Conservation (phyloP, 2,888 invertebrate genomes). For the Sinentomon sp. region DNA sequence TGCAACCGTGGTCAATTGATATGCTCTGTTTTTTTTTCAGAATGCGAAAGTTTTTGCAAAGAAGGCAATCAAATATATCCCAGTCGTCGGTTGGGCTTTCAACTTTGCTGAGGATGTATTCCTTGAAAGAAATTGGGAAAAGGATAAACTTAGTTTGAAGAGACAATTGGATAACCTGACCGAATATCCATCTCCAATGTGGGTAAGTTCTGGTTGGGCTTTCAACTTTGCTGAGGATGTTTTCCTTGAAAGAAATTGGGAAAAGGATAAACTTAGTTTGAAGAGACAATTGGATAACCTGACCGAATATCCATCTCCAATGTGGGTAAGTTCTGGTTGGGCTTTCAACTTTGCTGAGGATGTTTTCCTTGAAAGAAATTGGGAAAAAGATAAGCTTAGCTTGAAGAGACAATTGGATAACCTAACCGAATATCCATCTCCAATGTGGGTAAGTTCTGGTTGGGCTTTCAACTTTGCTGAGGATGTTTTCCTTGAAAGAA, state of each 20-base stretch:
- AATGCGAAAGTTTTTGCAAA: slow-evolving; percentile 88
- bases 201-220: slow-evolving; percentile 39
- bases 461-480: too few relatives aligned
- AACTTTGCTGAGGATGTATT: slow-evolving; percentile 84
- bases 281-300: slow-evolving; percentile 28
- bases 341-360: too few relatives aligned
- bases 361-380: slow-evolving; percentile 72
- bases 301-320: slow-evolving; percentile 64
- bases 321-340: slow-evolving; percentile 46
- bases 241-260: neutral
- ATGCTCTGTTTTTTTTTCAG: slow-evolving; percentile 24
- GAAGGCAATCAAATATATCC: slow-evolving; percentile 64
- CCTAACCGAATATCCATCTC: slow-evolving; percentile 65
- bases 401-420: slow-evolving; percentile 51
- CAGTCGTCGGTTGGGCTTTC: slow-evolving; percentile 83
- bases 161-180: slow-evolving; percentile 49
- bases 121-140: slow-evolving; percentile 66
- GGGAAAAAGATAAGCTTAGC: slow-evolving; percentile 61
- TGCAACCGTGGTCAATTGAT: too few relatives aligned
- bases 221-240: neutral
- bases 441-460: slow-evolving; percentile 48
- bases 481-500: slow-evolving; percentile 73
- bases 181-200: slow-evolving; percentile 69
- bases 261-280: neutral
- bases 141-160: slow-evolving; percentile 57